phyloP scores from a whole-genome alignment of 2,113 vertebrate species.

The Spheniscus mendiculus region DNA sequence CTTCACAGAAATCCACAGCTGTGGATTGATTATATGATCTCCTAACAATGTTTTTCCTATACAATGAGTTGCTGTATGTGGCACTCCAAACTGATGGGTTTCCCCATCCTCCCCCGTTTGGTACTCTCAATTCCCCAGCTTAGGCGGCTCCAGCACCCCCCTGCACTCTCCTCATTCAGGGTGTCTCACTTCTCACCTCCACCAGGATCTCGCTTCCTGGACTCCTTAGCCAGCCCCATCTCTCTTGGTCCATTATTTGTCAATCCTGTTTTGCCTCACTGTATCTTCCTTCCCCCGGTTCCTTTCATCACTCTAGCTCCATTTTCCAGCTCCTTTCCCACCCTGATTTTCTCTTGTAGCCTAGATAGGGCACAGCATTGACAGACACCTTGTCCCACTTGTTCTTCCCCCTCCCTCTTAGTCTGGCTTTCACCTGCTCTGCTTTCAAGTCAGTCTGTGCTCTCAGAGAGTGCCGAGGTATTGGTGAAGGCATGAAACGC shows the following conservation, averaged over 20 bases:
- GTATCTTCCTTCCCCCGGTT: not conserved
- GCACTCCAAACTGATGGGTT: not conserved
- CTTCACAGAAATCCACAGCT: not conserved
- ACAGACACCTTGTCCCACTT: not conserved
- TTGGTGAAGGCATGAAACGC: not conserved
- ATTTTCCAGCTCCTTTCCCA: not conserved
- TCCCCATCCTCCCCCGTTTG: not conserved
- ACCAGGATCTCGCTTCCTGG: not conserved
- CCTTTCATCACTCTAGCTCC: not conserved
- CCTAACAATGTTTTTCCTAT: not conserved
- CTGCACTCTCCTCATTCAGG: not conserved
- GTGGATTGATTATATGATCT: not conserved
- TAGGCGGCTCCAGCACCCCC: not conserved
- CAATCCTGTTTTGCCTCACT: not conserved
- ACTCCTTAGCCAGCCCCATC: not conserved
- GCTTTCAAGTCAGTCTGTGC: not conserved
- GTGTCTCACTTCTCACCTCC: not conserved
- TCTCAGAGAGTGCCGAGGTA: not conserved
- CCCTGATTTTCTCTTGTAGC: not conserved
- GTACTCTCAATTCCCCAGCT: not conserved
- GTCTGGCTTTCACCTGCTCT: not conserved
- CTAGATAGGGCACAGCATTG: not conserved
- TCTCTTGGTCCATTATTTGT: not conserved
- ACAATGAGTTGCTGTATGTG: rapidly evolving
- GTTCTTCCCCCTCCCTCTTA: not conserved